Conservation (phyloP, 2,113 vertebrate genomes). For the Amphiprion percula region DNA sequence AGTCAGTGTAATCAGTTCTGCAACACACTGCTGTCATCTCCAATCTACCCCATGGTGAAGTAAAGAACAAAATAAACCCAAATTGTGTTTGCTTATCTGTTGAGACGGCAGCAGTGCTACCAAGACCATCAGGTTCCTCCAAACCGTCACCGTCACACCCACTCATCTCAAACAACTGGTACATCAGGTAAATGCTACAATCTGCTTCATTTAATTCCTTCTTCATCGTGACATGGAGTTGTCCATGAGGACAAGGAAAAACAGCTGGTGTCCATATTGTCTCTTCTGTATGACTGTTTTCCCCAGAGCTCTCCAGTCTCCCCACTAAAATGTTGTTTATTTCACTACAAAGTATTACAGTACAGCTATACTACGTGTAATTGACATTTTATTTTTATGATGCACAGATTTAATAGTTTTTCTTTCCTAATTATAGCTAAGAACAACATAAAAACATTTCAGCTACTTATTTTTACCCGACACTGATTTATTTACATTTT, state of each 20-base stretch:
- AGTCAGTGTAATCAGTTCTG: slow-evolving; percentile 61
- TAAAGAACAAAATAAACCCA: slow-evolving; percentile 41
- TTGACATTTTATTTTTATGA: too few species aligned
- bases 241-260: not conserved
- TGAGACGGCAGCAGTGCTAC: slow-evolving; percentile 21
- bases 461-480: too few species aligned
- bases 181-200: slow-evolving; percentile 23
- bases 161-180: slow-evolving; percentile 4
- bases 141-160: slow-evolving; percentile 38
- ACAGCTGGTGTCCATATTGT: too few species aligned
- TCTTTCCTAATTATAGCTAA: too few species aligned
- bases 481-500: too few species aligned
- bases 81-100: slow-evolving; percentile 42
- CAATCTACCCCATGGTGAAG: slow-evolving; percentile 61
- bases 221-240: slow-evolving; percentile 1
- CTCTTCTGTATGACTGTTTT: too few species aligned
- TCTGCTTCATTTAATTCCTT: slow-evolving; percentile 22
- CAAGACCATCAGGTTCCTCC: slow-evolving; percentile 18
- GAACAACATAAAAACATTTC: too few species aligned
- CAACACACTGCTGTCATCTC: slow-evolving; percentile 49
- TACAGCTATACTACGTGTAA: too few species aligned
- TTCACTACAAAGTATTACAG: too few species aligned
- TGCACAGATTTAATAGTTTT: too few species aligned
- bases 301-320: too few species aligned
- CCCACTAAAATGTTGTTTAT: too few species aligned